A percentile compares a stretch with the other conserved stretches of the same genome.
These are phyloP conservation scores for Sprattus sprattus DNA, from an alignment of 2,113 vertebrate species.

Conservation along the genomic window DNA sequence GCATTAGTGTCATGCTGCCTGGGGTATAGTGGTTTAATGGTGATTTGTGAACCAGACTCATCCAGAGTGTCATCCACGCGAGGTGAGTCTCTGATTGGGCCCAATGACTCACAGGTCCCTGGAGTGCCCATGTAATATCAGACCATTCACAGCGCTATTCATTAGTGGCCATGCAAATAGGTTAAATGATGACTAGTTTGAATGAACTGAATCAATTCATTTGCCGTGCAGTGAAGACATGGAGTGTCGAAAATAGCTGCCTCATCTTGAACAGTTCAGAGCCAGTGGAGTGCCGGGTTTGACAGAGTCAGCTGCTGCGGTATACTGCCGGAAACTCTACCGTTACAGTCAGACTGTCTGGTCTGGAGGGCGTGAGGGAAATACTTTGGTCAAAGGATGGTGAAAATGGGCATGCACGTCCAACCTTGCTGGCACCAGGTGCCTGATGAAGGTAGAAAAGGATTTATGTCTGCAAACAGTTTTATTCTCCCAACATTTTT, in stretches of 20 bases:
- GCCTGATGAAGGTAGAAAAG: too few species aligned
- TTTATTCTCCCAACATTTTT: too few species aligned
- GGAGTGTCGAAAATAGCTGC: background rate
- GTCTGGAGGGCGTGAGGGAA: too few species aligned
- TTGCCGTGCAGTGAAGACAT: background rate
- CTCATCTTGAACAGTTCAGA: background rate
- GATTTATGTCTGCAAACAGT: too few species aligned
- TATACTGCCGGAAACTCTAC: too few species aligned
- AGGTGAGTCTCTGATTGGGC: background rate
- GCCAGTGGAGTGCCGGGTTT: too few species aligned
- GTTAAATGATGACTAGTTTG: background rate
- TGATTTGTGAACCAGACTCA: background rate
- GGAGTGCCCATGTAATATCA: background rate
- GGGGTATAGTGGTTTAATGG: background rate
- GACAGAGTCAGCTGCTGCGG: too few species aligned
- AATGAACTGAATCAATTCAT: conserved; percentile 10
- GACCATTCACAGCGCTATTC: background rate
- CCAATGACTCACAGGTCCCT: background rate
- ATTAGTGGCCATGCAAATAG: conserved; percentile 14
- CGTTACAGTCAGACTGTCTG: too few species aligned
- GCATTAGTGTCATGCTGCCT: background rate
- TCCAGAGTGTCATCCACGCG: background rate
- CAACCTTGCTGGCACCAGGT: too few species aligned
- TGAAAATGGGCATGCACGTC: too few species aligned
- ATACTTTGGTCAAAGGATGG: too few species aligned